Conservation (phyloP, 1,140 invertebrate species). For the Lasaia peninsularis region DNA sequence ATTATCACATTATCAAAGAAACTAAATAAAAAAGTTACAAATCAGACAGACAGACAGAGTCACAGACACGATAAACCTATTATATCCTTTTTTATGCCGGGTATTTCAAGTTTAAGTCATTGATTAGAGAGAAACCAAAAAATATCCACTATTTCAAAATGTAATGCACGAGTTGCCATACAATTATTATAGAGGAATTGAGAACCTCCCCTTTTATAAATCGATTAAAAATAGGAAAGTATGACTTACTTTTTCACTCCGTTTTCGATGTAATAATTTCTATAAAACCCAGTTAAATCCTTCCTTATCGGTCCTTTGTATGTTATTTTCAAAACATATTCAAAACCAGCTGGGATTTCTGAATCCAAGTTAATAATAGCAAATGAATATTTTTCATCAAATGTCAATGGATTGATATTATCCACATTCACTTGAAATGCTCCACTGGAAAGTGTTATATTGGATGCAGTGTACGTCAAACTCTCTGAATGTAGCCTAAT, state of each 20-base stretch:
- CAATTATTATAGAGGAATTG: too few relatives aligned
- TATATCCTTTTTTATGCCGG: too few relatives aligned
- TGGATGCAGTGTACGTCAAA: constrained; percentile 69
- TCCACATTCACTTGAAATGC: constrained; percentile 33
- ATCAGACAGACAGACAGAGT: too few relatives aligned
- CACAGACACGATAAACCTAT: too few relatives aligned
- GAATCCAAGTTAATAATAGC: constrained; percentile 51
- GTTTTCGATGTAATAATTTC: constrained; percentile 82
- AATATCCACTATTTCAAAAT: too few relatives aligned
- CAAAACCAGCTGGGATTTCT: constrained; percentile 36
- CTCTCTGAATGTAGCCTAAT: constrained; percentile 83
- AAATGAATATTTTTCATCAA: constrained; percentile 54
- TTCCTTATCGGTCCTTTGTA: constrained; percentile 78
- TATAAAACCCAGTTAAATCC: constrained; percentile 88
- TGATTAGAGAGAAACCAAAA: too few relatives aligned
- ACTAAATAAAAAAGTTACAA: too few relatives aligned
- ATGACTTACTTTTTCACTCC: constrained; percentile 67
- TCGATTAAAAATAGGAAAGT: background rate
- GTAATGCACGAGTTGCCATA: too few relatives aligned
- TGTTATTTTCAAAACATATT: constrained; percentile 68
- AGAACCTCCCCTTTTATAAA: too few relatives aligned
- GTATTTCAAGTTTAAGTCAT: too few relatives aligned
- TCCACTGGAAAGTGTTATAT: constrained; percentile 50
- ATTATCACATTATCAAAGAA: too few relatives aligned
- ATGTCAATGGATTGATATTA: constrained; percentile 37